phyloP scores from a whole-genome alignment of 2,888 invertebrate genomes.

The Molorchus minor region DNA sequence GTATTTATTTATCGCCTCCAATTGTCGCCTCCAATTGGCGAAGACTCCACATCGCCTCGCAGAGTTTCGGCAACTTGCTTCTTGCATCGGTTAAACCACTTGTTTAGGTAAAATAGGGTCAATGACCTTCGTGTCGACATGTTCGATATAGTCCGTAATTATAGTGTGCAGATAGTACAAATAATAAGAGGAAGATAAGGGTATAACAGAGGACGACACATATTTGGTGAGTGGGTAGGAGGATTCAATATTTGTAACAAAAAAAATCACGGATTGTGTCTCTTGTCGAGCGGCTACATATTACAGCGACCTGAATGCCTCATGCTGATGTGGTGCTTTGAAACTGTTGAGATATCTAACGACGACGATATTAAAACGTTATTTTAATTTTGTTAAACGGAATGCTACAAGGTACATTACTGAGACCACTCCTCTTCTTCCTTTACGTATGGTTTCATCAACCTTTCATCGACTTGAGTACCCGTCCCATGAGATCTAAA shows the following conservation, averaged over 20 bases:
- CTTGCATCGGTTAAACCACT: conserved; percentile 3
- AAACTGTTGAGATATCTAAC: conserved; percentile 33
- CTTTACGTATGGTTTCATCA: too few relatives aligned
- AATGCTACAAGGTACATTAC: too few relatives aligned
- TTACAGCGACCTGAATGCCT: conserved; percentile 23
- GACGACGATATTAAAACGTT: conserved; percentile 17
- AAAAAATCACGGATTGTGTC: conserved; percentile 20
- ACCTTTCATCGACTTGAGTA: too few relatives aligned
- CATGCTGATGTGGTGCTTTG: conserved; percentile 32
- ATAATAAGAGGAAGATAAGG: conserved; percentile 6
- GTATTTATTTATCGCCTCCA: too few relatives aligned
- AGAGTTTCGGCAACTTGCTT: neutral
- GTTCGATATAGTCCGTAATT: conserved; percentile 18
- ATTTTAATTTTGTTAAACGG: too few relatives aligned
- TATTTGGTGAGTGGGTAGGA: neutral
- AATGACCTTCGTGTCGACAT: conserved; percentile 17
- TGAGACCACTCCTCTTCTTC: too few relatives aligned
- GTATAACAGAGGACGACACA: conserved; percentile 7
- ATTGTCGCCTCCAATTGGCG: too few relatives aligned
- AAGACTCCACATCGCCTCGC: too few relatives aligned
- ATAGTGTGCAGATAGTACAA: conserved; percentile 23
- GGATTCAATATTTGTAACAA: neutral
- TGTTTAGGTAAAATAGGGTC: neutral
- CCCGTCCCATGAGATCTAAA: too few relatives aligned
- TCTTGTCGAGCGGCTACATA: conserved; percentile 17